phyloP scores from a whole-genome alignment of 2,888 invertebrate species.

The Rotaria sp. region DNA sequence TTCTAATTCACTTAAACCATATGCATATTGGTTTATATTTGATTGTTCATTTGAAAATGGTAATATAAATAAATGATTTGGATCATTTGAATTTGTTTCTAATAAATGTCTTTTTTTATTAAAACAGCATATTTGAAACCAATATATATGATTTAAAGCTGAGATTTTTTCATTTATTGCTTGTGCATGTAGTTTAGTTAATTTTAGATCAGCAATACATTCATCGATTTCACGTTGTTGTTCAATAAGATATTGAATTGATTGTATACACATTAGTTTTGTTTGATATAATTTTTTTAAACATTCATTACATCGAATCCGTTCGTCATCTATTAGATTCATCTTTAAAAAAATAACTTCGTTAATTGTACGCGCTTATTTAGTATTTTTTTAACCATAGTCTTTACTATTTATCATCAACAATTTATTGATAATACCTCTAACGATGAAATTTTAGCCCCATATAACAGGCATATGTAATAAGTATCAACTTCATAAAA shows the following conservation, averaged over 20 bases:
- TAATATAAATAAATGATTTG: neutral
- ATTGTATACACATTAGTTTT: neutral
- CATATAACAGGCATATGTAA: too few relatives aligned
- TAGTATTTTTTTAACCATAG: too few relatives aligned
- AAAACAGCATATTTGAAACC: neutral
- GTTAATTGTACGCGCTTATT: neutral
- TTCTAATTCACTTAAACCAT: neutral
- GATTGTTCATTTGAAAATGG: neutral
- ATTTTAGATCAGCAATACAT: conserved; percentile 7
- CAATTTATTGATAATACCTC: too few relatives aligned
- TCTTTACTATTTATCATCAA: too few relatives aligned
- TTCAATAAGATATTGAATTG: neutral
- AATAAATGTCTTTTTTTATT: neutral
- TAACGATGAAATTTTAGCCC: neutral
- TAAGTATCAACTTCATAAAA: too few relatives aligned
- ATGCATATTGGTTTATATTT: neutral
- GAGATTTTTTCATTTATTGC: neutral
- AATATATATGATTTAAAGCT: neutral
- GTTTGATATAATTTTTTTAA: neutral
- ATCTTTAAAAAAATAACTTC: neutral
- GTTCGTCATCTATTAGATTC: neutral
- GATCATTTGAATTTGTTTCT: neutral
- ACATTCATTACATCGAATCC: conserved; percentile 10
- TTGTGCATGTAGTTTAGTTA: neutral
- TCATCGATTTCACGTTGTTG: conserved; percentile 25